Evolutionary conservation across 2,888 invertebrate species (phyloP).

Genomic region (Napeogenes sylphis): DNA sequence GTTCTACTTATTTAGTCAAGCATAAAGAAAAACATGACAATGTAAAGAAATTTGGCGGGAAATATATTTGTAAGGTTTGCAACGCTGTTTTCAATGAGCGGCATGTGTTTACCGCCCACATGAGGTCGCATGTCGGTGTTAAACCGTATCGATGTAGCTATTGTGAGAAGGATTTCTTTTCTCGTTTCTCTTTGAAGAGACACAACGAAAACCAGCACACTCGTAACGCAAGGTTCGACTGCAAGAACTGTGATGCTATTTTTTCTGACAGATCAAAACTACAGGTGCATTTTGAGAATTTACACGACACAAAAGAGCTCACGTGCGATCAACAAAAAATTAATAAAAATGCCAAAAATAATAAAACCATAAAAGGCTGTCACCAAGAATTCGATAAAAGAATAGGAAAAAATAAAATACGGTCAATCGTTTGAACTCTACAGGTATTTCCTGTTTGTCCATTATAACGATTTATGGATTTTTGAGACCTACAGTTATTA

Average conservation of each 20-base stretch:
- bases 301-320: slow-evolving; percentile 18
- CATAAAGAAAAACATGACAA: slow-evolving; percentile 13
- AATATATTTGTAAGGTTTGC: slow-evolving; percentile 31
- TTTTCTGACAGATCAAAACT: slow-evolving; percentile 25
- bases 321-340: background rate
- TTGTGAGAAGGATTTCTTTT: slow-evolving; percentile 31
- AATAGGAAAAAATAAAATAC: too few species aligned
- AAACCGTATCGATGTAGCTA: slow-evolving; percentile 27
- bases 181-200: slow-evolving; percentile 31
- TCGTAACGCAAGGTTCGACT: slow-evolving; percentile 18
- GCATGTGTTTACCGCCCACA: slow-evolving; percentile 18
- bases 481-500: too few species aligned
- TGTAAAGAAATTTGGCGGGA: slow-evolving; percentile 7
- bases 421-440: too few species aligned
- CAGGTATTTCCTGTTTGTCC: too few species aligned
- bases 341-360: too few species aligned
- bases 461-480: too few species aligned
- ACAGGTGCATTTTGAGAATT: slow-evolving; percentile 17
- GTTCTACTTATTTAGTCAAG: background rate
- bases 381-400: too few species aligned
- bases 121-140: slow-evolving; percentile 14
- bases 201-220: slow-evolving; percentile 31
- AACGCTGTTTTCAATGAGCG: slow-evolving; percentile 10
- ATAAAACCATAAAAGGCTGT: too few species aligned
- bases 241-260: slow-evolving; percentile 27